Evolutionary conservation across 2,113 vertebrate genomes (phyloP), one percentile per base, ranked within the genome.

Genomic region (Rhinogobius similis): DNA sequence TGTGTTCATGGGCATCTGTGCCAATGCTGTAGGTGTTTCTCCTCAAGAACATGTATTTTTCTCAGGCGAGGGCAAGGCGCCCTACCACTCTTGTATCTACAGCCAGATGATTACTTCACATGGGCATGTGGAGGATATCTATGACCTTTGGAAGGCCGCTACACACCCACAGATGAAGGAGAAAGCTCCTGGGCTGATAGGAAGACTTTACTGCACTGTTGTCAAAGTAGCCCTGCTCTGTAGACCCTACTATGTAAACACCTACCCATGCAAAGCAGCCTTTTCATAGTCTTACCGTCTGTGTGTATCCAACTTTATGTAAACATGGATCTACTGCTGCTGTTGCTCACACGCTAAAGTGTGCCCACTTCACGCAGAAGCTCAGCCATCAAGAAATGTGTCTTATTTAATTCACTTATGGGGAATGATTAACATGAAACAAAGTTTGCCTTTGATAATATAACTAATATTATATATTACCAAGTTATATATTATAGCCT

Each of bases 1-100:
- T 26, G 98, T 98, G 86, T 98, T 99, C 87, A 97, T 99, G 95
- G 98, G 97, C 78, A 93, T 99, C 77, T 98, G 96, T 71, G 98
- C 94, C 85, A 96, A 92, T 26, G 94, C 94, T 46, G 81, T 96
- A 50, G 94, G 94, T 46, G 85, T 98, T 67, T 91, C 93, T 32
- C 97, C 97, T 21, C 95, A 96, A 50, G 72, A 94, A 43, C 95
- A 99, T 4, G 70, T 87, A 3, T 99, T 93, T 86, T 98, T 98
- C 90, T 95, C 96, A 41, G 97, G 97, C 41, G 97, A 97, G 90
- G 95, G 94, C 27, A 97, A 95, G 74, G 90, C 95, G 6, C 95
- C 94, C 0, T 93, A 97, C 79, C 97, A 99, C 86, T 88, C 81
- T 26, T 99, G 98, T 69, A 96, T 99, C 89, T 99, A 96, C 48